These are phyloP conservation scores for Achatina immaculata DNA, from an alignment of 1,140 invertebrate genomes.

Conservation along the genomic window DNA sequence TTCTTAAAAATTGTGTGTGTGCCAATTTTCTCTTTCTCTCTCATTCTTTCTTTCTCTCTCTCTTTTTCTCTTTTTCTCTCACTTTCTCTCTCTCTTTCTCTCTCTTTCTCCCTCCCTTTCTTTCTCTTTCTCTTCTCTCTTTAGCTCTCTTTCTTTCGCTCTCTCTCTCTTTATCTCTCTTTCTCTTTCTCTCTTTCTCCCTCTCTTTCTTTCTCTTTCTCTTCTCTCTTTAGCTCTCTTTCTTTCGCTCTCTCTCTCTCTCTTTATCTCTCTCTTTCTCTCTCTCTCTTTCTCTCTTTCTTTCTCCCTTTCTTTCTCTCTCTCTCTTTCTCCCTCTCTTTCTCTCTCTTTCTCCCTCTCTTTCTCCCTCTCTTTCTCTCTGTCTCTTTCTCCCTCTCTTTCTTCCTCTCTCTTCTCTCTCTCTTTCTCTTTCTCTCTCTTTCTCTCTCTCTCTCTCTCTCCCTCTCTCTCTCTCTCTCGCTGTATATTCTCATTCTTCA, in stretches of 20 bases:
- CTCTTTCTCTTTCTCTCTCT: background rate
- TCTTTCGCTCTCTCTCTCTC: too few relatives aligned
- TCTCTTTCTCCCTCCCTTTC: background rate
- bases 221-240: too few relatives aligned
- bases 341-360: too few relatives aligned
- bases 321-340: background rate
- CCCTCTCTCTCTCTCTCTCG: background rate
- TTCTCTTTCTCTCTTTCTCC: background rate
- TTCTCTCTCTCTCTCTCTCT: background rate
- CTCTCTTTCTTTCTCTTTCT: background rate
- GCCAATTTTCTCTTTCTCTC: background rate
- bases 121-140: background rate
- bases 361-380: too few relatives aligned
- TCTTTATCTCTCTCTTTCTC: too few relatives aligned
- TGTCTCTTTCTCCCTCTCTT: background rate
- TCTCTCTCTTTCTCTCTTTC: background rate
- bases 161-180: background rate
- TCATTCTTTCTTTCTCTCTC: background rate
- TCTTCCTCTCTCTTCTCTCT: background rate
- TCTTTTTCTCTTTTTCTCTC: background rate
- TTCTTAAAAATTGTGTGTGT: background rate
- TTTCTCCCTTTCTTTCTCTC: conserved; percentile 1
- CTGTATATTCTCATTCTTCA: too few relatives aligned
- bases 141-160: background rate
- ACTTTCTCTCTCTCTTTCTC: background rate